Conservation (phyloP, 1,140 invertebrate genomes). For the Thaumatotibia leucotreta region DNA sequence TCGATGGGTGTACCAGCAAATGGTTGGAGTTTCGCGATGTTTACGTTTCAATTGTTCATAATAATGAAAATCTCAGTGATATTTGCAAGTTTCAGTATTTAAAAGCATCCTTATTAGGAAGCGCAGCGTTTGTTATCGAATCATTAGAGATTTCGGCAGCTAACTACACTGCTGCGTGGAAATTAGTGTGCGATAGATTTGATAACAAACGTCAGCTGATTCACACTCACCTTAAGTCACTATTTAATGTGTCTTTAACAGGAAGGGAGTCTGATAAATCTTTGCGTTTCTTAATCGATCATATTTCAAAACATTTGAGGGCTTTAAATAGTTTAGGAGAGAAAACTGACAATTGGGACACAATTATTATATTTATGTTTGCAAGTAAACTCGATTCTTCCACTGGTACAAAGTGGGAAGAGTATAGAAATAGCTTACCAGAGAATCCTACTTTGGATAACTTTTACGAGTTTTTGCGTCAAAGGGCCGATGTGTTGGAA, state of each 20-base stretch:
- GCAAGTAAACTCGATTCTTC: not conserved
- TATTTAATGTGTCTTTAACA: not conserved
- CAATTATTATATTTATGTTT: not conserved
- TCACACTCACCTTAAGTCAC: not conserved
- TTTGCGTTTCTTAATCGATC: not conserved
- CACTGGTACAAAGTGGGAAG: not conserved
- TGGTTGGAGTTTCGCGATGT: not conserved
- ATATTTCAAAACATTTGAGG: not conserved
- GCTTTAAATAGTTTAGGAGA: not conserved
- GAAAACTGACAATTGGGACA: not conserved
- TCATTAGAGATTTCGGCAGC: not conserved
- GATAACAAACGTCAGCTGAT: not conserved
- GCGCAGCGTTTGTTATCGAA: not conserved
- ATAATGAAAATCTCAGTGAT: not conserved
- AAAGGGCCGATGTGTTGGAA: not conserved
- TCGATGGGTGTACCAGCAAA: not conserved
- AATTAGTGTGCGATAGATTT: not conserved
- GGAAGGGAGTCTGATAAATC: not conserved
- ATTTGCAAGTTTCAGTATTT: not conserved
- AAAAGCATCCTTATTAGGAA: not conserved
- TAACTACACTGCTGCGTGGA: not conserved
- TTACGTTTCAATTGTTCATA: not conserved
- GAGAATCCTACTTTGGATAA: not conserved
- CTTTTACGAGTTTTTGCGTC: not conserved
- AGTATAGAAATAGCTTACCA: not conserved